Evolutionary conservation across 1,140 invertebrate genomes (phyloP).

Genomic region (Lasaia peninsularis): DNA sequence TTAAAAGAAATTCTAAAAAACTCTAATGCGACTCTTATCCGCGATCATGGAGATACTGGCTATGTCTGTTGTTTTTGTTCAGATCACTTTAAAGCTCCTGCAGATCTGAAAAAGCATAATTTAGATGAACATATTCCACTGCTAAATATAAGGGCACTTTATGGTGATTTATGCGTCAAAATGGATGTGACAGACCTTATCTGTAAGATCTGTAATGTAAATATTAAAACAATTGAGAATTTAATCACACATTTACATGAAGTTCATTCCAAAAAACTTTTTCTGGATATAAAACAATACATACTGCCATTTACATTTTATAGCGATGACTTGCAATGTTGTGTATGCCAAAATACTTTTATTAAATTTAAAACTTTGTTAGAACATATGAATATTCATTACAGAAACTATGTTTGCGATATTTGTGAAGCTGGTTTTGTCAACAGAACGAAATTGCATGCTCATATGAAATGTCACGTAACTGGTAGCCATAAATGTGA

Average conservation of each 20-base stretch:
- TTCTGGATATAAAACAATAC: slow-evolving; percentile 31
- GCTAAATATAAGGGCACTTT: slow-evolving; percentile 3
- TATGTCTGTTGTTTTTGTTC: slow-evolving; percentile 15
- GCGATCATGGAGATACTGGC: slow-evolving; percentile 17
- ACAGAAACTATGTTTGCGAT: slow-evolving; percentile 47
- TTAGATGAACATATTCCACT: slow-evolving; percentile 22
- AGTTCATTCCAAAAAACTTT: slow-evolving; percentile 26
- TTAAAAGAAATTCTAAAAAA: slow-evolving; percentile 18
- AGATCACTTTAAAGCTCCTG: slow-evolving; percentile 17
- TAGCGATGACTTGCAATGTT: slow-evolving; percentile 30
- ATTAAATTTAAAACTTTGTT: slow-evolving; percentile 48
- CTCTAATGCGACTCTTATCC: slow-evolving; percentile 21
- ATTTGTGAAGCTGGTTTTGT: slow-evolving; percentile 48
- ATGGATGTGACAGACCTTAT: slow-evolving; percentile 40
- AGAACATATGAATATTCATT: slow-evolving; percentile 56
- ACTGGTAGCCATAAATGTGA: slow-evolving; percentile 38
- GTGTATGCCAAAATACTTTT: slow-evolving; percentile 34
- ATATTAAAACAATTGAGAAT: slow-evolving; percentile 26
- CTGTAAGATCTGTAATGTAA: slow-evolving; percentile 33
- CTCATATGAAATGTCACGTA: slow-evolving; percentile 42
- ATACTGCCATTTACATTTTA: slow-evolving; percentile 44
- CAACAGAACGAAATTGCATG: slow-evolving; percentile 29
- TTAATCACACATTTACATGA: slow-evolving; percentile 32
- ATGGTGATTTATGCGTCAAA: slow-evolving; percentile 21
- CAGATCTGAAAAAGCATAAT: slow-evolving; percentile 36